Base-by-base conservation (phyloP, 2,113 vertebrate genomes). In the Microtus montanus region DNA sequence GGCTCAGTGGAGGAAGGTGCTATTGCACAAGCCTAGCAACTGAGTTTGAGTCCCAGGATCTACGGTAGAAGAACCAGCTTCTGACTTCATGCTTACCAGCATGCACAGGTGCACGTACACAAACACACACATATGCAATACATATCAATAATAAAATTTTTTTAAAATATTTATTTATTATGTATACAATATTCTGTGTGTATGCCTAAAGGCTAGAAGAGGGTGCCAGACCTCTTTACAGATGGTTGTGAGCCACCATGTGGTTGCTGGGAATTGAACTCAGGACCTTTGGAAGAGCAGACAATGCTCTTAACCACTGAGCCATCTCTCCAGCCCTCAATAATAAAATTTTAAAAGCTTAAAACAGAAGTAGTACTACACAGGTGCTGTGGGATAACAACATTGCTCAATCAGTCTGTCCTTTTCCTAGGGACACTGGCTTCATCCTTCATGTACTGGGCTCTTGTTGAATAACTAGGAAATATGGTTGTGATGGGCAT, bases 361-460 rank as follows among this genome's bases (percentile, higher is more conserved):
- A 49, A 77, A 47, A 30, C 26, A 28, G 22, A 24, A 78, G 15
- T 47, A 49, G 44, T 35, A 52, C 28, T 52, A 35, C 28, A 52
- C 77, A 79, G 33, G 49, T 54, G 33, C 52, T 3, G 0, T 3
- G 35, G 44, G 24, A 58, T 26, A 5, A 14, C 0, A 7, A 41
- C 66, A 20, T 24, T 52, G 33, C 33, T 49, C 0, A 6, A 4
- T 58, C 0, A 24, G 0, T 75, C 14, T 30, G 73, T 54, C 61
- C n/a, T 13, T 10, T 84, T 77, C 20, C 61, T 68, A 28, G 47
- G 68, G 61, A n/a, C 0, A 3, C 26, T 28, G 22, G 52, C 75
- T 58, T 83, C 26, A 30, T 49, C 1, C 0, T 82, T 78, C 7
- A 63, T 1, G 1, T 3, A 3, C 17, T 20, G 7, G 4, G 0